These are phyloP conservation scores for Sebastes schlegelii DNA, from an alignment of 2,113 vertebrate species.

Conservation along the genomic window DNA sequence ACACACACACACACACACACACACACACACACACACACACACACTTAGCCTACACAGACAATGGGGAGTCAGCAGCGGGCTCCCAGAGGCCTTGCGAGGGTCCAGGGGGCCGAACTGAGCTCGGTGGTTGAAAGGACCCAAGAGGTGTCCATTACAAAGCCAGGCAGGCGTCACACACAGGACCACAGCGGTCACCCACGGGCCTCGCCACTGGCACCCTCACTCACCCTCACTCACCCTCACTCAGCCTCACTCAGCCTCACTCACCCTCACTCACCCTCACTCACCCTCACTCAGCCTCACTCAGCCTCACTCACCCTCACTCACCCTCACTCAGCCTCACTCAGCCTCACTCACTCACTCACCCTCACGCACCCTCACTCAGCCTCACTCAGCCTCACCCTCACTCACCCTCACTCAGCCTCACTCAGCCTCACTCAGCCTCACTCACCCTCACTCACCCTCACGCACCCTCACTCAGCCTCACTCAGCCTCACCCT, in stretches of 20 bases:
- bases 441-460: no score
- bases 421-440: no score
- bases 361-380: no score
- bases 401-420: no score
- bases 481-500: no score
- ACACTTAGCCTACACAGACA: slow-evolving; percentile 65
- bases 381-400: no score
- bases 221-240: background rate
- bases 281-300: no score
- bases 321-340: background rate
- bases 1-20: slow-evolving; percentile 42
- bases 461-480: no score
- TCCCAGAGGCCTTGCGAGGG: slow-evolving; percentile 58
- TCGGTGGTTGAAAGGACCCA: slow-evolving; percentile 52
- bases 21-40: slow-evolving; percentile 25
- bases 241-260: background rate
- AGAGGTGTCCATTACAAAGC: slow-evolving; percentile 78
- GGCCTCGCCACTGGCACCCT: background rate
- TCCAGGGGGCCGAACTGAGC: slow-evolving; percentile 62
- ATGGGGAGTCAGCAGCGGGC: slow-evolving; percentile 72
- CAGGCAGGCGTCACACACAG: slow-evolving; percentile 57
- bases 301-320: no score
- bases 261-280: no score
- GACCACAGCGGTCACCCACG: slow-evolving; percentile 38
- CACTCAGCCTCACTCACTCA: background rate